Percentiles rank a stretch among this genome's conserved stretches.
phyloP scores from a whole-genome alignment of 2,888 invertebrate genomes.

The Apotomis turbidana region DNA sequence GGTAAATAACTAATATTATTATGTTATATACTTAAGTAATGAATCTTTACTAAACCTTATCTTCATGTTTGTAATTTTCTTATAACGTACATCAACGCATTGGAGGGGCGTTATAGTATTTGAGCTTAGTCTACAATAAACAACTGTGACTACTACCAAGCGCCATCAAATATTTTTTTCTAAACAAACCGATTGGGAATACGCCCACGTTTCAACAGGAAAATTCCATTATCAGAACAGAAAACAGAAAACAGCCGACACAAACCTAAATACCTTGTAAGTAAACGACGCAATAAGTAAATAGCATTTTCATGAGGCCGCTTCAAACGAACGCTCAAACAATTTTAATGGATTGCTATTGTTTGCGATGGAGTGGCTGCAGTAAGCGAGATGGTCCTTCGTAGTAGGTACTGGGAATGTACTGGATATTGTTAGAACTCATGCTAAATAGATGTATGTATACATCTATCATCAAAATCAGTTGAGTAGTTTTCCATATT shows the following conservation, averaged over 20 bases:
- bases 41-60: no score
- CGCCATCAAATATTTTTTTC: conserved; percentile 57
- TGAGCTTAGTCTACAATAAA: no score
- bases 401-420: conserved; percentile 4
- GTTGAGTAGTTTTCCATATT: no score
- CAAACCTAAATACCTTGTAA: conserved; percentile 81
- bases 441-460: not conserved
- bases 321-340: conserved; percentile 72
- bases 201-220: conserved; percentile 72
- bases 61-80: no score
- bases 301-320: conserved; percentile 73
- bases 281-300: conserved; percentile 82
- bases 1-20: no score
- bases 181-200: conserved; percentile 74
- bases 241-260: conserved; percentile 73
- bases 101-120: no score
- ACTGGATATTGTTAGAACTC: not conserved
- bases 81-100: no score
- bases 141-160: conserved; percentile 44
- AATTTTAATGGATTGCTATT: conserved; percentile 66
- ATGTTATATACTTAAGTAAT: no score
- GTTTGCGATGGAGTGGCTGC: conserved; percentile 41
- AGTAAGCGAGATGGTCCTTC: conserved; percentile 29
- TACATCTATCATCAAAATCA: not conserved
- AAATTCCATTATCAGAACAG: conserved; percentile 81